Conservation (phyloP, 2,888 invertebrate species). For the Dicranocentrus wangi region DNA sequence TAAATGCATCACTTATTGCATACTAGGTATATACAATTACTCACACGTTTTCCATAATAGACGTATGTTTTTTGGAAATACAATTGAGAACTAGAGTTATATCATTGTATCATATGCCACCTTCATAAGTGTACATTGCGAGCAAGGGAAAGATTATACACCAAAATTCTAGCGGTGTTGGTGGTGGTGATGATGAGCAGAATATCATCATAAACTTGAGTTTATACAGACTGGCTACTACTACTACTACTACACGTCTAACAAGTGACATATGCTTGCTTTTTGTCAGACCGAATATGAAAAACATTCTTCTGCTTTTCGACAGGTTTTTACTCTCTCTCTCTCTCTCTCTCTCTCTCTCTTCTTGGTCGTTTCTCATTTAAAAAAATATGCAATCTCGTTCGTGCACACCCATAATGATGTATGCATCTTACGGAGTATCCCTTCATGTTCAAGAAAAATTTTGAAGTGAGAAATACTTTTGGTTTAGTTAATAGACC, state of each 20-base stretch:
- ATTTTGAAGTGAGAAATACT: background rate
- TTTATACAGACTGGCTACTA: background rate
- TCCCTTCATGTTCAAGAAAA: background rate
- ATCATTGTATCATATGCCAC: too few species aligned
- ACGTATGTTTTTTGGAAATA: background rate
- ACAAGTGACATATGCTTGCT: slow-evolving; percentile 16
- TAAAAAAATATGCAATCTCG: slow-evolving; percentile 8
- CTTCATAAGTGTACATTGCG: too few species aligned
- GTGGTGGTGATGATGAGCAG: slow-evolving; percentile 1
- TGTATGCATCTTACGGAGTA: too few species aligned
- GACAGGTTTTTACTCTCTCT: slow-evolving; percentile 6
- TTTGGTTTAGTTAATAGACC: slow-evolving; percentile 12
- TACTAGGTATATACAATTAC: too few species aligned
- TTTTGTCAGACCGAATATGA: slow-evolving; percentile 12
- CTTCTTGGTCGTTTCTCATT: background rate
- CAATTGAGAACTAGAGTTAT: background rate
- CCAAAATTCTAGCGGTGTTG: slow-evolving; percentile 2
- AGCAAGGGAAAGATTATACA: too few species aligned
- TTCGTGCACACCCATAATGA: slow-evolving; percentile 22
- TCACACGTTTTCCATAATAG: background rate
- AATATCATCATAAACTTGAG: slow-evolving; percentile 27
- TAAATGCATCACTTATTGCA: slow-evolving; percentile 3
- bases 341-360: background rate
- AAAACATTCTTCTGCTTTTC: slow-evolving; percentile 28
- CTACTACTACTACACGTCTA: too few species aligned